phyloP scores from a whole-genome alignment of 2,888 invertebrate genomes.

The Apodemia duryi region DNA sequence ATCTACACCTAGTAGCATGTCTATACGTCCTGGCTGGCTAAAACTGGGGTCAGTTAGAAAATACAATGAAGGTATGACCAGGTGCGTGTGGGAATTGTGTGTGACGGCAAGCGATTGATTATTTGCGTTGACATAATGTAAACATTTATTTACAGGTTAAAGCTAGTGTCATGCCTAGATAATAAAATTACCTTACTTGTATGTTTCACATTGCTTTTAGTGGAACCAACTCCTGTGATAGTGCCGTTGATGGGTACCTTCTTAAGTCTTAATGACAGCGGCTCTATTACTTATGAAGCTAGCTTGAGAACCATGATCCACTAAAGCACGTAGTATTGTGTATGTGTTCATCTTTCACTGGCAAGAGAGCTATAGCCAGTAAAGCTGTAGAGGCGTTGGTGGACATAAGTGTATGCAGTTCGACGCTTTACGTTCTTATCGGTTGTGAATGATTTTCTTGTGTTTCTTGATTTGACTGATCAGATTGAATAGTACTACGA shows the following conservation, averaged over 20 bases:
- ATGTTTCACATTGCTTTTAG: constrained; percentile 26
- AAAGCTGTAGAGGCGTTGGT: background rate
- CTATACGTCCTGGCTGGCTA: constrained; percentile 12
- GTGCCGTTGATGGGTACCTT: constrained; percentile 1
- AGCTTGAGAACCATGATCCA: constrained; percentile 24
- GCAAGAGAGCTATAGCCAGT: constrained; percentile 6
- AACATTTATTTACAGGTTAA: background rate
- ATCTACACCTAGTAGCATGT: background rate
- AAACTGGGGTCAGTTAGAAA: constrained; percentile 1
- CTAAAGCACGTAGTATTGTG: constrained; percentile 13
- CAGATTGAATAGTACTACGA: background rate
- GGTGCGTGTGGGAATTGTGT: background rate
- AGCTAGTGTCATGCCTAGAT: background rate
- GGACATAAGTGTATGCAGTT: background rate
- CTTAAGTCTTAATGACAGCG: constrained; percentile 7
- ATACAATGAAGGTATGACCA: background rate
- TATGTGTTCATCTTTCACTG: constrained; percentile 14
- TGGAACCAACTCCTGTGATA: constrained; percentile 31
- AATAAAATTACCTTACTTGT: constrained; percentile 18
- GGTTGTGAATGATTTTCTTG: background rate
- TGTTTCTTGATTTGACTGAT: constrained; percentile 9
- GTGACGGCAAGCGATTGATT: background rate
- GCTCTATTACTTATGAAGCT: constrained; percentile 23
- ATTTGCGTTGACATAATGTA: background rate
- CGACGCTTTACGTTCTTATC: background rate